Evolutionary conservation across 2,113 vertebrate species (phyloP).

Genomic region (Gyps fulvus): DNA sequence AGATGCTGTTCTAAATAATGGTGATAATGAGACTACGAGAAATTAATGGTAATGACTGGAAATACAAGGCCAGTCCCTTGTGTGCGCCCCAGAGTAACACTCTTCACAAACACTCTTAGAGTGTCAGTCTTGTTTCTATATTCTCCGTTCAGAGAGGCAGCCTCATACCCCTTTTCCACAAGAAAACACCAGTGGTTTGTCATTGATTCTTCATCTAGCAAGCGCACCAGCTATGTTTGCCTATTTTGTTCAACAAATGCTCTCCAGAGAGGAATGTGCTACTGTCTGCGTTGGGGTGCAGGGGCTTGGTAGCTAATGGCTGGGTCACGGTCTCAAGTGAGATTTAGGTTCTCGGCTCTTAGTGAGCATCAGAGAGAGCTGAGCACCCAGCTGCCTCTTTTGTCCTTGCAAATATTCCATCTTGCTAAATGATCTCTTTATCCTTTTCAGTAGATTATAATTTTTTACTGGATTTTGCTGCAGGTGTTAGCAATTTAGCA

Average conservation of each 20-base stretch:
- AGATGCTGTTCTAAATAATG: conserved; percentile 1
- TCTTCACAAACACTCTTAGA: accelerated
- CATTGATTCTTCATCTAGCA: neutral
- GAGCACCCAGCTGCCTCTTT: neutral
- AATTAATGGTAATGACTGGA: neutral
- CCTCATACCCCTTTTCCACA: neutral
- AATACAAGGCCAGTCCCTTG: neutral
- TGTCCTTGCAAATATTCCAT: neutral
- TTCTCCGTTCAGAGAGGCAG: neutral
- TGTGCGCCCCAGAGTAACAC: neutral
- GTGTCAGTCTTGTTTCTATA: neutral
- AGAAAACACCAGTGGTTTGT: neutral
- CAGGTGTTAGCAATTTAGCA: neutral
- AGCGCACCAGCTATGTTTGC: neutral
- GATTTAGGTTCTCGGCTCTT: neutral
- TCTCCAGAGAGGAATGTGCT: neutral
- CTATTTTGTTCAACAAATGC: neutral
- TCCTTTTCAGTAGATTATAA: neutral
- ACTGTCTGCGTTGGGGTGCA: neutral
- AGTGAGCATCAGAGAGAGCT: neutral
- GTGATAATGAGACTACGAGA: neutral
- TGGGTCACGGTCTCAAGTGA: neutral
- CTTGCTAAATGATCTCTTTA: neutral
- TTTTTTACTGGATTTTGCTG: neutral
- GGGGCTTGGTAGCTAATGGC: neutral